A percentile compares a stretch with the other conserved stretches of the same genome.
These are phyloP conservation scores for Hyperoplus immaculatus DNA, from an alignment of 2,797 vertebrate species.

Conservation along the genomic window DNA sequence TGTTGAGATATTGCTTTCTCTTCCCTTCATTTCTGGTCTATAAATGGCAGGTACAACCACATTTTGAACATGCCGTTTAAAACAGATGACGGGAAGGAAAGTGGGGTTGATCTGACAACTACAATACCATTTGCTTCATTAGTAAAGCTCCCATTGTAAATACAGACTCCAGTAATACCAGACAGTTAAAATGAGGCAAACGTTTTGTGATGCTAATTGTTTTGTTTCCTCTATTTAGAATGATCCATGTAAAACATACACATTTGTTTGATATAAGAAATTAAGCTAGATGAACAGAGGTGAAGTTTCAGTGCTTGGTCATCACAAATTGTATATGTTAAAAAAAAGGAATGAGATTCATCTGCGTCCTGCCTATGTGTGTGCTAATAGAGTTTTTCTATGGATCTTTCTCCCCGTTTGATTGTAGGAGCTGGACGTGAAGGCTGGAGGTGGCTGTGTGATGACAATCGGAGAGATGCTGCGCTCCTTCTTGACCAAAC, in stretches of 20 bases:
- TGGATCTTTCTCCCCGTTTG: conserved; percentile 30
- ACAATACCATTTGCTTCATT: not conserved
- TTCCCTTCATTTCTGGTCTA: conserved; percentile 37
- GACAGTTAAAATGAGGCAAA: conserved; percentile 62
- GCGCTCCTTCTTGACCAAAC: conserved; percentile 97
- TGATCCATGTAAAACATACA: conserved; percentile 47
- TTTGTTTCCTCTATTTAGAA: conserved; percentile 49
- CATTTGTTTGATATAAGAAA: conserved; percentile 71
- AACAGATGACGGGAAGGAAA: conserved; percentile 23
- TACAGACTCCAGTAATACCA: conserved; percentile 61
- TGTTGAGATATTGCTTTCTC: not conserved
- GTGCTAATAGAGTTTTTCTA: conserved; percentile 32
- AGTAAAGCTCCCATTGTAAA: conserved; percentile 67
- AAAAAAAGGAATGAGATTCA: conserved; percentile 20
- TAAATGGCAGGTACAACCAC: not conserved
- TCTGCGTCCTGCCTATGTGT: not conserved
- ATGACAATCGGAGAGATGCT: conserved; percentile 99
- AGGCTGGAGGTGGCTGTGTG: conserved; percentile 97
- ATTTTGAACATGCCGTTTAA: conserved; percentile 18
- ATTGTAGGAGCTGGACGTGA: conserved; percentile 98
- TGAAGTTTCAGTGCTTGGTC: conserved; percentile 88
- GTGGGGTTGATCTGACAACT: conserved; percentile 1
- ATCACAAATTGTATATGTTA: conserved; percentile 81
- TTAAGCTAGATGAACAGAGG: conserved; percentile 89
- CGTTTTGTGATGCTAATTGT: conserved; percentile 28